A percentile compares a stretch with the other conserved stretches of the same genome.
phyloP scores from a whole-genome alignment of 1,140 invertebrate genomes.

The Dendrolimus punctatus region DNA sequence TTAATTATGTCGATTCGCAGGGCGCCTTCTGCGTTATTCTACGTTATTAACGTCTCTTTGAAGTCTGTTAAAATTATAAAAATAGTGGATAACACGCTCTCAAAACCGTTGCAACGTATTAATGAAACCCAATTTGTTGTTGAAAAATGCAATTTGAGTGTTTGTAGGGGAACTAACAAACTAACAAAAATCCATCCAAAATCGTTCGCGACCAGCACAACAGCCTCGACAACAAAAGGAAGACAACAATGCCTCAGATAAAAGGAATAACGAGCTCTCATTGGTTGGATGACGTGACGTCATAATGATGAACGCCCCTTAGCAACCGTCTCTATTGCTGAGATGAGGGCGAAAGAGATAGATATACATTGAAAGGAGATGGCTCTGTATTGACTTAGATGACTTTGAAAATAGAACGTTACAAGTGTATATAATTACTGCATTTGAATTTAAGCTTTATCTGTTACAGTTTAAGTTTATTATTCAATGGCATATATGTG shows the following conservation, averaged over 20 bases:
- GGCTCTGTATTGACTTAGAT: constrained; percentile 39
- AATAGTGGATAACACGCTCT: no score
- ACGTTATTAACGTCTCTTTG: no score
- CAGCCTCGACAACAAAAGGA: constrained; percentile 40
- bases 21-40: no score
- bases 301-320: constrained; percentile 50
- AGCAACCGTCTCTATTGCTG: constrained; percentile 54
- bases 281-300: constrained; percentile 54
- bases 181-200: constrained; percentile 25
- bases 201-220: constrained; percentile 11
- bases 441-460: no score
- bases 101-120: neutral
- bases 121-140: no score
- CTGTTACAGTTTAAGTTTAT: no score
- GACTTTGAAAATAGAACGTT: constrained; percentile 11
- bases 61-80: no score
- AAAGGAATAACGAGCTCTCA: constrained; percentile 24
- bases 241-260: constrained; percentile 23
- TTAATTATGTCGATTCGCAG: no score
- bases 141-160: no score
- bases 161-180: constrained; percentile 1
- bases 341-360: constrained; percentile 52
- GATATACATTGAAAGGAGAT: constrained; percentile 35
- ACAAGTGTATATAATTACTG: constrained; percentile 1
- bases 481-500: no score